Evolutionary conservation across 1,140 invertebrate species (phyloP).

Genomic region (Sweltsa coloradensis): DNA sequence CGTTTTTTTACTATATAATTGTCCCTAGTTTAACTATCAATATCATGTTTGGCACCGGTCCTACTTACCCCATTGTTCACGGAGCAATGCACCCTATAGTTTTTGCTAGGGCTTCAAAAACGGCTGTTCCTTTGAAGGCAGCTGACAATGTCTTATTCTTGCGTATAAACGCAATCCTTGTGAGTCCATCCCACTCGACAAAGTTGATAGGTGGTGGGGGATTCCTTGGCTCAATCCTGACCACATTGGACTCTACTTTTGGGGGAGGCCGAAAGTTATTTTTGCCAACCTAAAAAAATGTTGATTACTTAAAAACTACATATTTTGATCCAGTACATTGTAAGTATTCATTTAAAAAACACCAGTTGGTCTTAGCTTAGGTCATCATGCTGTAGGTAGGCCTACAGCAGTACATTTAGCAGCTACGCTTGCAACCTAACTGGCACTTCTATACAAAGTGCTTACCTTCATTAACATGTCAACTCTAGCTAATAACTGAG

Average conservation of each 20-base stretch:
- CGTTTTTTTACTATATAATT: no score
- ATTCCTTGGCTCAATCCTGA: slow-evolving; percentile 91
- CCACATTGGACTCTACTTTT: slow-evolving; percentile 98
- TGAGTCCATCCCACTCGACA: slow-evolving; percentile 95
- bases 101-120: slow-evolving; percentile 75
- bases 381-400: no score
- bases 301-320: no score
- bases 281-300: slow-evolving; percentile 69
- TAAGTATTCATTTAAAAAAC: no score
- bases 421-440: neutral
- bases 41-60: no score
- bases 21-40: neutral
- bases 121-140: slow-evolving; percentile 72
- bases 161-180: slow-evolving; percentile 84
- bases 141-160: slow-evolving; percentile 91
- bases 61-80: slow-evolving; percentile 69
- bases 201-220: slow-evolving; percentile 95
- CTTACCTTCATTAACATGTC: slow-evolving; percentile 94
- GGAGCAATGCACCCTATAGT: slow-evolving; percentile 81
- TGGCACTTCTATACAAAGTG: slow-evolving; percentile 12
- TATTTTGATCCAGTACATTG: no score
- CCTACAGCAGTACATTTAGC: no score
- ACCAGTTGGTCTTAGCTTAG: no score
- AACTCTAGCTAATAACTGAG: slow-evolving; percentile 87
- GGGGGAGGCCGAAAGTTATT: slow-evolving; percentile 98